phyloP scores from a whole-genome alignment of 30 jellyfish, hydroid and myxozoan species.

The Calvadosia cruxmelitensis region DNA sequence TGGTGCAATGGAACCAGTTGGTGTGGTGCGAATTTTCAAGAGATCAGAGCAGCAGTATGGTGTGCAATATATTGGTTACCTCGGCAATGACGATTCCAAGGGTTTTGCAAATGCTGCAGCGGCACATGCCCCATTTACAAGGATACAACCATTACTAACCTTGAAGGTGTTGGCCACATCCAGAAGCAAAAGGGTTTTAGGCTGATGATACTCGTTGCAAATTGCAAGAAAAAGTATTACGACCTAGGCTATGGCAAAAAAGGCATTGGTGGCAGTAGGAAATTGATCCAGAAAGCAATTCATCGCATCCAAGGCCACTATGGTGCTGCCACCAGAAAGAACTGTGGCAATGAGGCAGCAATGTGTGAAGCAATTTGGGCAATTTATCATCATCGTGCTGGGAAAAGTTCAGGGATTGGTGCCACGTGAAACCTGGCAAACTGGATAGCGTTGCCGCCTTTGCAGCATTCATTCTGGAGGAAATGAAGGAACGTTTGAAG shows the following conservation, averaged over 20 bases:
- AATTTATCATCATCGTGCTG: conserved; percentile 3
- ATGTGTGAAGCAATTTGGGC: conserved; percentile 12
- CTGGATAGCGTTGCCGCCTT: no score
- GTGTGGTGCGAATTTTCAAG: conserved; percentile 8
- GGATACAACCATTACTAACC: neutral
- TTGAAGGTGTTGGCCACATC: conserved; percentile 8
- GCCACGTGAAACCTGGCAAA: no score
- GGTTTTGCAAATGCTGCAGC: neutral
- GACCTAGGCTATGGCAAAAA: neutral
- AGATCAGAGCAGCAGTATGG: conserved; percentile 7
- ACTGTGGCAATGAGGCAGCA: conserved; percentile 3
- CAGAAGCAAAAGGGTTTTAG: conserved; percentile 5
- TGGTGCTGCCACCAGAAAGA: conserved; percentile 9
- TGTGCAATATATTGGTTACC: conserved; percentile 1
- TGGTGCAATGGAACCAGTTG: conserved; percentile 10
- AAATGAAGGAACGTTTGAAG: no score
- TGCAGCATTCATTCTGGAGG: no score
- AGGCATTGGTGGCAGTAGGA: conserved; percentile 7
- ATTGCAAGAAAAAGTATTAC: conserved; percentile 1
- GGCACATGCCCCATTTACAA: conserved; percentile 5
- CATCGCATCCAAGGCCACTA: conserved; percentile 10
- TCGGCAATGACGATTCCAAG: conserved; percentile 11
- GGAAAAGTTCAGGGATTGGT: no score
- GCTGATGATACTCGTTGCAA: neutral
- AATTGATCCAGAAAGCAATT: conserved; percentile 3